Conservation (phyloP, 2,888 invertebrate species). For the Altica lythri region DNA sequence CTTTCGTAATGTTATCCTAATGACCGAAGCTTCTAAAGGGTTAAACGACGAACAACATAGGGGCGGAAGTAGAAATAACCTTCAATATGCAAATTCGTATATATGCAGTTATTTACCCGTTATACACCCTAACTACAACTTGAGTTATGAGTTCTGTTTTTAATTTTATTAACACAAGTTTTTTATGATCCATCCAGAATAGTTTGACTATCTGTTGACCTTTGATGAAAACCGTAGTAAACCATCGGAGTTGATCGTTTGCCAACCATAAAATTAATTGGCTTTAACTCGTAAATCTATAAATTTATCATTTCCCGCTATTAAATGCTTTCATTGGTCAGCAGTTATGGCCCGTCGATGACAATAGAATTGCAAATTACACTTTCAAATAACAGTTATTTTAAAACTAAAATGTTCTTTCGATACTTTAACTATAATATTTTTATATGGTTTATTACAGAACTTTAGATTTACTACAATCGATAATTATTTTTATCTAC, state of each 20-base stretch:
- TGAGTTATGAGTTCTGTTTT: slow-evolving; percentile 44
- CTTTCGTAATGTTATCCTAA: slow-evolving; percentile 46
- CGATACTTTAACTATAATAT: too few species aligned
- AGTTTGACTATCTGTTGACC: slow-evolving; percentile 43
- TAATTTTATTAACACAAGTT: slow-evolving; percentile 49
- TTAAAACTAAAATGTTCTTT: too few species aligned
- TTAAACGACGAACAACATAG: slow-evolving; percentile 56
- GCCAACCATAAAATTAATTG: slow-evolving; percentile 53
- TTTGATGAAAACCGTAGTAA: slow-evolving; percentile 39
- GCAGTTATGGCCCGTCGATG: slow-evolving; percentile 18
- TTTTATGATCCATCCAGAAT: slow-evolving; percentile 50
- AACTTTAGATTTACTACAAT: too few species aligned
- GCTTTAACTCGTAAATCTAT: slow-evolving; percentile 53
- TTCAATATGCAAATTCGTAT: slow-evolving; percentile 56
- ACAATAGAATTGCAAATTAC: slow-evolving; percentile 9
- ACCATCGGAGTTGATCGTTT: slow-evolving; percentile 37
- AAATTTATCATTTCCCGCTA: slow-evolving; percentile 50
- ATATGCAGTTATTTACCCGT: slow-evolving; percentile 56
- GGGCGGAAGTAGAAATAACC: slow-evolving; percentile 57
- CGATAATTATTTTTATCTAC: too few species aligned
- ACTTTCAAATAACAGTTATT: slow-evolving; percentile 1
- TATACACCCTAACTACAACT: slow-evolving; percentile 48
- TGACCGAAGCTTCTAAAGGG: slow-evolving; percentile 51
- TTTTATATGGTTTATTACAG: too few species aligned
- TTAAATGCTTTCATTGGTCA: slow-evolving; percentile 41